phyloP scores from a whole-genome alignment of 2,888 invertebrate species.

The Oscheius sp. region DNA sequence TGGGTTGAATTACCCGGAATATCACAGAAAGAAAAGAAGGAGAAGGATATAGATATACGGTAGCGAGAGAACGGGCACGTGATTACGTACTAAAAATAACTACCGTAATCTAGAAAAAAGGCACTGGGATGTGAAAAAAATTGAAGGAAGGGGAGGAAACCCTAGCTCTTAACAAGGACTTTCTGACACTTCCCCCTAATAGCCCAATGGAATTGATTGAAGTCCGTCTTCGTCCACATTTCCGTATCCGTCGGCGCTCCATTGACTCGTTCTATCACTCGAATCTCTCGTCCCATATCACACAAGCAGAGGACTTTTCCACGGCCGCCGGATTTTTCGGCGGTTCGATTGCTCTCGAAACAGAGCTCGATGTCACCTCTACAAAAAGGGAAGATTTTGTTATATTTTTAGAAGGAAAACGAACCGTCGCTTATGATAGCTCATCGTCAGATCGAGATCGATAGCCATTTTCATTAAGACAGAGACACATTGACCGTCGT shows the following conservation, averaged over 20 bases:
- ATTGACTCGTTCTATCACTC: constrained; percentile 57
- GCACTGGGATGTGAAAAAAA: neutral
- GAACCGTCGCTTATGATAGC: constrained; percentile 51
- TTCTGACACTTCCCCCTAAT: constrained; percentile 62
- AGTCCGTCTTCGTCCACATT: constrained; percentile 62
- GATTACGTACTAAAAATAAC: neutral
- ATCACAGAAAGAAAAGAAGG: too few relatives aligned
- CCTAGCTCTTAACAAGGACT: constrained; percentile 33
- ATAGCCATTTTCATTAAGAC: constrained; percentile 60
- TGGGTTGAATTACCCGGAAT: too few relatives aligned
- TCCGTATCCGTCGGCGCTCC: constrained; percentile 53
- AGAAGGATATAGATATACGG: constrained; percentile 5
- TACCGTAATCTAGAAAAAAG: neutral
- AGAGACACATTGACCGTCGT: constrained; percentile 51
- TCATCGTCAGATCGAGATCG: constrained; percentile 61
- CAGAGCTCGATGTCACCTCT: constrained; percentile 57
- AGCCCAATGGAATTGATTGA: constrained; percentile 64
- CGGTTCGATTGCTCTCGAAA: constrained; percentile 62
- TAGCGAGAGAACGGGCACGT: neutral
- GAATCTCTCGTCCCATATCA: constrained; percentile 54
- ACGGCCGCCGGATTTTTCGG: constrained; percentile 56
- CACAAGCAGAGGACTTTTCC: constrained; percentile 55
- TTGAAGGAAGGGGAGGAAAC: neutral
- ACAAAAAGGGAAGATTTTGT: neutral
- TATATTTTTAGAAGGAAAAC: neutral